Evolutionary conservation across 2,113 vertebrate genomes (phyloP), one percentile per base, ranked within the genome.

Genomic region (Psittacula cyanocephala): DNA sequence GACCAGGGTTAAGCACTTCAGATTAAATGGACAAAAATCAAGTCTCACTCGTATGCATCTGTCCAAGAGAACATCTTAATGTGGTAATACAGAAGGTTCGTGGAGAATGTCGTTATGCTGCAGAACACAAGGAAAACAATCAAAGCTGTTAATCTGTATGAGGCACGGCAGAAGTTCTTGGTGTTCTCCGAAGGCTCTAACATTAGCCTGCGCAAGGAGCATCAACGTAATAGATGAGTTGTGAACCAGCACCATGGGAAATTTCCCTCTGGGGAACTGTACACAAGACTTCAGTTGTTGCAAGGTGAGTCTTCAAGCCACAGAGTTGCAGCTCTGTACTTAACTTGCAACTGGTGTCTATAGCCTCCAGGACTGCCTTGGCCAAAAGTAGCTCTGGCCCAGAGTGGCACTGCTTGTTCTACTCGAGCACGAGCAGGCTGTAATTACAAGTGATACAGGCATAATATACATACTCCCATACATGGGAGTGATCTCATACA

Each of bases 131-230:
- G n/a, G 81, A 81, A 63, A 88, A 71, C 12, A 81, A 77, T 43
- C 59, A 70, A 67, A 79, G 52, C 39, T 95, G 81, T 75, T 33
- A 37, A 52, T 33, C 27, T 57, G 44, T 2, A 52, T 1, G 13
- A 72, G n/a, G 47, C 24, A 81, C 0, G 0, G 0, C 5, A 25
- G 41, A 47, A 35, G 37, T 28, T 83, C 43, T 77, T 4, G 1
- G 17, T 11, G 35, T 7, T 50, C n/a, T 81, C 63, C 33, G 18
- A 46, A 62, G 20, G 24, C 41, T 47, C 27, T 6, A 24, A 20
- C 3, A 2, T 16, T 15, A n/a, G 19, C 17, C 23, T 17, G 13
- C 1, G n/a, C 49, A 20, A 33, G 53, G 17, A 49, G 35, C 55
- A 81, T 9, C 44, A 65, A 31, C 5, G 17, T 16, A 28, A 27